These are phyloP conservation scores for Thymallus thymallus DNA, from an alignment of 2,113 vertebrate genomes.

Conservation along the genomic window DNA sequence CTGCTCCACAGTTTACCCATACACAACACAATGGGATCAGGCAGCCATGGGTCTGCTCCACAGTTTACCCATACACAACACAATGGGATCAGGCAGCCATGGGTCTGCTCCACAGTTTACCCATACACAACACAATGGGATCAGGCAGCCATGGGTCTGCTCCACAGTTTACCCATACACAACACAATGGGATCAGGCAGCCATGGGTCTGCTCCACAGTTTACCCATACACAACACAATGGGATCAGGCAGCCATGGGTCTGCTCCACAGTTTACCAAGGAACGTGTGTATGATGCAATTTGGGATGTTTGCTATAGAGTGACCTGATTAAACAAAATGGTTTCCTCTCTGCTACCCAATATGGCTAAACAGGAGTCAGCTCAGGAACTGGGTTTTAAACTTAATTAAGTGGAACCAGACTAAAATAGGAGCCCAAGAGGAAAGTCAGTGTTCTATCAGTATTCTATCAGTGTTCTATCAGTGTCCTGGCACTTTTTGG, in stretches of 20 bases:
- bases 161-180: slow-evolving; percentile 18
- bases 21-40: neutral
- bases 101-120: slow-evolving; percentile 17
- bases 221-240: neutral
- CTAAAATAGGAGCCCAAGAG: slow-evolving; percentile 27
- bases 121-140: neutral
- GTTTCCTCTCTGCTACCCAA: neutral
- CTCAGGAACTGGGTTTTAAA: slow-evolving; percentile 26
- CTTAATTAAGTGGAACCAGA: slow-evolving; percentile 38
- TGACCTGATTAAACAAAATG: slow-evolving; percentile 22
- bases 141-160: slow-evolving; percentile 1
- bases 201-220: slow-evolving; percentile 15
- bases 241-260: slow-evolving; percentile 5
- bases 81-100: neutral
- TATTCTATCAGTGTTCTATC: slow-evolving; percentile 58
- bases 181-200: neutral
- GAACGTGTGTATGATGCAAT: slow-evolving; percentile 34
- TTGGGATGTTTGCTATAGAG: slow-evolving; percentile 43
- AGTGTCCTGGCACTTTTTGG: slow-evolving; percentile 55
- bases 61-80: slow-evolving; percentile 14
- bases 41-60: slow-evolving; percentile 6
- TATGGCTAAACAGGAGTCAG: slow-evolving; percentile 28
- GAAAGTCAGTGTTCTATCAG: slow-evolving; percentile 57
- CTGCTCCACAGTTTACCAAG: slow-evolving; percentile 12
- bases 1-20: slow-evolving; percentile 17